Percentiles rank a stretch among this genome's conserved stretches.
Conservation (phyloP, 1,140 invertebrate species). For the Ganaspis sp. region DNA sequence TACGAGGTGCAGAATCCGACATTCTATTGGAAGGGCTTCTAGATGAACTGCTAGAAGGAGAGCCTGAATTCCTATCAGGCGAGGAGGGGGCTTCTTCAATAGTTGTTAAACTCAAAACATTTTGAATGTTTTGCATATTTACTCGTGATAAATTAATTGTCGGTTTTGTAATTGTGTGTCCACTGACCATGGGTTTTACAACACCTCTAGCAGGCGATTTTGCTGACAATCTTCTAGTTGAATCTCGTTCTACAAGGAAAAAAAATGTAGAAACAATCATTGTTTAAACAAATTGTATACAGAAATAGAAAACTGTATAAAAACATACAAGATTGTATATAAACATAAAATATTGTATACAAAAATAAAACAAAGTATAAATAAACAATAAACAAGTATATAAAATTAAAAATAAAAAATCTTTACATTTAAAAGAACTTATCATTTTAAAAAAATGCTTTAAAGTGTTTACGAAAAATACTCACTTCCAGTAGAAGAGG, state of each 20-base stretch:
- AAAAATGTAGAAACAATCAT: neutral
- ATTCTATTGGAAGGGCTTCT: constrained; percentile 18
- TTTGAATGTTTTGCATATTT: constrained; percentile 65
- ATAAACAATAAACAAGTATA: neutral
- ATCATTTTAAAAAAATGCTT: too few relatives aligned
- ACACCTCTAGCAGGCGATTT: constrained; percentile 72
- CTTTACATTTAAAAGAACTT: too few relatives aligned
- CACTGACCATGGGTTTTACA: constrained; percentile 73
- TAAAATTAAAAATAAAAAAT: too few relatives aligned
- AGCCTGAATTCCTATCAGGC: constrained; percentile 43
- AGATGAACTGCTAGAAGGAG: neutral
- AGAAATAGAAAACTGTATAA: too few relatives aligned
- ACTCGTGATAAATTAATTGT: constrained; percentile 73
- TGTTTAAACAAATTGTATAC: too few relatives aligned
- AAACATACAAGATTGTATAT: too few relatives aligned
- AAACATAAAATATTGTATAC: too few relatives aligned
- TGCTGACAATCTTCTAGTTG: constrained; percentile 53
- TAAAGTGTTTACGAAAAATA: constrained; percentile 2
- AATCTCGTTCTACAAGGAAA: constrained; percentile 53
- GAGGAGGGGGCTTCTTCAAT: constrained; percentile 63
- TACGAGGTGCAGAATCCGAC: neutral
- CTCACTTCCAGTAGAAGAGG: constrained; percentile 50
- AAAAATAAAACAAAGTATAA: constrained; percentile 4
- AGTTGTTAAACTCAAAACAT: constrained; percentile 62
- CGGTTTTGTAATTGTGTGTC: constrained; percentile 73